Percentiles rank a stretch among this genome's conserved stretches.
Evolutionary conservation across 2,888 invertebrate genomes (phyloP).

Genomic region (Lepetodrilus schrolli): DNA sequence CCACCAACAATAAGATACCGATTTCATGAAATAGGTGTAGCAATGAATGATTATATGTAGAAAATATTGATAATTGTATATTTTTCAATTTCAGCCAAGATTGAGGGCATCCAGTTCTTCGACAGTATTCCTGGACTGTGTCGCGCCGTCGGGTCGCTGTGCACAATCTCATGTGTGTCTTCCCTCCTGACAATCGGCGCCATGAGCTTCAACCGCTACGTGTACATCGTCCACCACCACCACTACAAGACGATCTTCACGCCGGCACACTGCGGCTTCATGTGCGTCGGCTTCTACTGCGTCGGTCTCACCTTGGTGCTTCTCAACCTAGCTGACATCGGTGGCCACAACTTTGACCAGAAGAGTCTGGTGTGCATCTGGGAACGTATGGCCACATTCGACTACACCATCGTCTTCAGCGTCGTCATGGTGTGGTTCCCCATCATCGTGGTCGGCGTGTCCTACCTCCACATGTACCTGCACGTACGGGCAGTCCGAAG

Average conservation of each 20-base stretch:
- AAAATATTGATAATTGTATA: too few relatives aligned
- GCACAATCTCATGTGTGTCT: slow-evolving; percentile 52
- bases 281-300: slow-evolving; percentile 42
- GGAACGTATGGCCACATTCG: slow-evolving; percentile 49
- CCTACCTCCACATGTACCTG: slow-evolving; percentile 43
- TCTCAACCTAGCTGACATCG: slow-evolving; percentile 50
- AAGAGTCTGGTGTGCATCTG: slow-evolving; percentile 55
- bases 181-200: slow-evolving; percentile 48
- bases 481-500: slow-evolving; percentile 37
- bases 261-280: slow-evolving; percentile 31
- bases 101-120: slow-evolving; percentile 48
- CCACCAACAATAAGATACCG: too few relatives aligned
- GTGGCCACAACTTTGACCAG: slow-evolving; percentile 51
- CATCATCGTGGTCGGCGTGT: slow-evolving; percentile 38
- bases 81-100: slow-evolving; percentile 47
- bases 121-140: slow-evolving; percentile 39
- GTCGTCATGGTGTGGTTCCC: slow-evolving; percentile 44
- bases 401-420: slow-evolving; percentile 51
- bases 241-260: slow-evolving; percentile 44
- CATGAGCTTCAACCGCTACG: slow-evolving; percentile 49
- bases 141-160: slow-evolving; percentile 44
- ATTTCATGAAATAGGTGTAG: too few relatives aligned
- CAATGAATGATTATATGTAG: too few relatives aligned
- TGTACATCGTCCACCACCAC: slow-evolving; percentile 46
- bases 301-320: slow-evolving; percentile 47